These are phyloP conservation scores for Chrysolina oricalcia DNA, from an alignment of 2,888 invertebrate species.

Conservation along the genomic window DNA sequence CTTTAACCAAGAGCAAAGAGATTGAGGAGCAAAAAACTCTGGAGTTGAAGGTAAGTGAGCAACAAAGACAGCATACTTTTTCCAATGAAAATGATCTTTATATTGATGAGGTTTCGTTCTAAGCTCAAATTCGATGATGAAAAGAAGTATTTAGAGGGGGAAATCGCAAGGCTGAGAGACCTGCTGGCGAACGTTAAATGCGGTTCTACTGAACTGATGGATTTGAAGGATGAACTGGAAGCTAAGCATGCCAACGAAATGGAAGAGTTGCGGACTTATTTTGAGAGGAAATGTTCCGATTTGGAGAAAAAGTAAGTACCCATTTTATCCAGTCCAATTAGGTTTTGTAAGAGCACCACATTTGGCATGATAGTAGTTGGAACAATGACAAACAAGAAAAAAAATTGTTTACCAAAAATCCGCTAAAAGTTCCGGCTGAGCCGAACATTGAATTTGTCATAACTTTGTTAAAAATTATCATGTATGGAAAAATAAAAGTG, in stretches of 20 bases:
- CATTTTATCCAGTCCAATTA: no score
- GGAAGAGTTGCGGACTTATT: slow-evolving; percentile 86
- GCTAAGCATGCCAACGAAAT: slow-evolving; percentile 82
- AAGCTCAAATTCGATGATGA: slow-evolving; percentile 68
- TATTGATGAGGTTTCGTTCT: not conserved
- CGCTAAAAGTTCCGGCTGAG: no score
- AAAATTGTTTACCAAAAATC: no score
- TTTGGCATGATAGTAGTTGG: no score
- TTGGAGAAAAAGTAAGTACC: slow-evolving; percentile 82
- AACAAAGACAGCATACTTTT: not conserved
- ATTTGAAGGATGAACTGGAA: slow-evolving; percentile 77
- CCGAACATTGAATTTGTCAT: no score
- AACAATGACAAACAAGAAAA: no score
- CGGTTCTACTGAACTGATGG: slow-evolving; percentile 75
- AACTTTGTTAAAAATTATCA: no score
- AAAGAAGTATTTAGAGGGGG: slow-evolving; percentile 74
- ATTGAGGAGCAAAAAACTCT: slow-evolving; percentile 59
- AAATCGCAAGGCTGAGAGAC: slow-evolving; percentile 74
- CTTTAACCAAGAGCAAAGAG: slow-evolving; percentile 52
- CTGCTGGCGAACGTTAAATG: slow-evolving; percentile 76
- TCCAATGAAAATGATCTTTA: no score
- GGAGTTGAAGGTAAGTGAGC: slow-evolving; percentile 59
- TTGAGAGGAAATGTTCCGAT: slow-evolving; percentile 86
- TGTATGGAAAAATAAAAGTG: no score
- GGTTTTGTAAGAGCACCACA: no score